Evolutionary conservation across 1,140 invertebrate species (phyloP), one percentile per base, ranked within the genome.

Genomic region (Pygmarrhopalites habei): DNA sequence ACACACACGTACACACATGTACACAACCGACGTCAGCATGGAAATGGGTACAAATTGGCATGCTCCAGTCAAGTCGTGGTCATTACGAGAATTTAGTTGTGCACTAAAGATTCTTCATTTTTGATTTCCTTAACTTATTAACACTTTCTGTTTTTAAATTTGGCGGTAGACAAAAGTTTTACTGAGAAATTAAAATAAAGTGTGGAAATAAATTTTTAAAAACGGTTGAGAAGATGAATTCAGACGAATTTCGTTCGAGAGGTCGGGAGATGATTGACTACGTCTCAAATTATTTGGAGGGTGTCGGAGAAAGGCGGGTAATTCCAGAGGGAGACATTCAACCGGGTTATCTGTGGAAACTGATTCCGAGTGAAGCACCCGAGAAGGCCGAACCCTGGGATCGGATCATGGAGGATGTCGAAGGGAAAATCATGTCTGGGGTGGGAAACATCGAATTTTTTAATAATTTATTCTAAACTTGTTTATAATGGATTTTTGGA

Each of bases 401-500:
- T 21, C 79, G 85, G 10, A 95, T 99, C 41, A 93, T 99, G 89
- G 78, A 78, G 15, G 96, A 99, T 74, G 87, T 99, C 1, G 93
- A 98, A 75, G 81, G 82, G 28, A 93, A 92, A 78, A 98, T 99
- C 66, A 97, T 99, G 92, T 94, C 94, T 0, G 96, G 96, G 41
- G 90, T 95, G 72, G 76, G 25, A n/a, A 49, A 17, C 41, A 10
- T 66, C 61, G 4, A 28, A 32, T 19, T 41, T 7, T 39, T 39
- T 39, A 39, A 7, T 28, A 17, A 59, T 32, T 30, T 49, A 30
- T 10, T 10, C 12, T 12, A 41, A 41, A 53, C 12, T 15, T 23
- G 41, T 43, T 2, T 12, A n/a, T 12, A 41, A 12, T 12, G 12
- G 39, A 41, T n/a, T 41, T n/a, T 12, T n/a, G 12, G 12, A 12